phyloP scores from a whole-genome alignment of 2,888 invertebrate genomes.

The Petrolisthes cinctipes region DNA sequence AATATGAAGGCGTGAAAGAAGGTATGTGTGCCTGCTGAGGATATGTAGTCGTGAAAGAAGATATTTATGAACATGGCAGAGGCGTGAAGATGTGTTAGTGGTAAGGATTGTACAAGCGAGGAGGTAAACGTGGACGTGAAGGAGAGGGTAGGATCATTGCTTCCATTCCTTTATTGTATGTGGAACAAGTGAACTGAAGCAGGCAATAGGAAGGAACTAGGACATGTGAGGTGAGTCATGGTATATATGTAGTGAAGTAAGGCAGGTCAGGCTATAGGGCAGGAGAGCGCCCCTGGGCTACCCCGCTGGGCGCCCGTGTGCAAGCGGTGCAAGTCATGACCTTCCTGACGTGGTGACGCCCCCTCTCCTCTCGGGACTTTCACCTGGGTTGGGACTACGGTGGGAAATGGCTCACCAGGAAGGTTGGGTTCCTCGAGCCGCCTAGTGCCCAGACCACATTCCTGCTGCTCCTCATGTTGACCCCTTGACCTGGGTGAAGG shows the following conservation, averaged over 20 bases:
- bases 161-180: background rate
- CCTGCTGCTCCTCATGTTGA: constrained; percentile 3
- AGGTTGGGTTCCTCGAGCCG: too few species aligned
- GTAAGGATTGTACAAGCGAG: background rate
- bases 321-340: constrained; percentile 3
- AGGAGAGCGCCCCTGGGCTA: background rate
- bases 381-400: constrained; percentile 9
- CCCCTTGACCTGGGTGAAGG: background rate
- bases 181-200: background rate
- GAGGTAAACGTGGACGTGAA: background rate
- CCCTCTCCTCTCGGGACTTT: background rate
- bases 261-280: background rate
- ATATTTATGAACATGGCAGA: too few species aligned
- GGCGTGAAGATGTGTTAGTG: too few species aligned
- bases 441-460: constrained; percentile 4
- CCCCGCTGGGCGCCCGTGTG: background rate
- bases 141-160: background rate
- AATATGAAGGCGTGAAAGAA: background rate
- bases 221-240: background rate
- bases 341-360: background rate
- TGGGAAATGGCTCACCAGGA: constrained; percentile 16
- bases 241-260: background rate
- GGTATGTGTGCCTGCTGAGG: background rate
- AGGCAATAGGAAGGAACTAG: background rate
- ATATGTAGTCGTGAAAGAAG: too few species aligned